Conservation (phyloP, 2,797 vertebrate species). For the Spondyliosoma cantharus region DNA sequence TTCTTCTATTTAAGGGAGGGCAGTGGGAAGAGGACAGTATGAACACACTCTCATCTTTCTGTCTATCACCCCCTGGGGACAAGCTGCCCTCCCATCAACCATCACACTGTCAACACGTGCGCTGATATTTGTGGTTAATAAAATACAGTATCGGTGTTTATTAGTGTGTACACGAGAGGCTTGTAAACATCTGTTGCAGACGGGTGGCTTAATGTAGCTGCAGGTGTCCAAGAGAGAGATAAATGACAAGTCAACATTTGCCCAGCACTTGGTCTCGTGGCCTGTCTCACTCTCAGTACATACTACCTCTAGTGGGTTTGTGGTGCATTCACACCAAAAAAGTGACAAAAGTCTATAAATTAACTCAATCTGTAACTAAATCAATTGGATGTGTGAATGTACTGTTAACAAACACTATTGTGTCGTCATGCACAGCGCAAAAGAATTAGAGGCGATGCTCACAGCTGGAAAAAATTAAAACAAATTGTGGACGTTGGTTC, state of each 20-base stretch:
- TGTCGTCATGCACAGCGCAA: not conserved
- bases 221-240: not conserved
- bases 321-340: not conserved
- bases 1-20: constrained; percentile 21
- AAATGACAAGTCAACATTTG: constrained; percentile 2
- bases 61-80: not conserved
- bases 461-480: constrained; percentile 7
- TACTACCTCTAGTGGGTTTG: not conserved
- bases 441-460: not conserved
- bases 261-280: not conserved
- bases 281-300: constrained; percentile 4
- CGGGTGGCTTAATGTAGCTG: not conserved
- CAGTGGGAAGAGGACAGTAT: not conserved
- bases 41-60: constrained; percentile 10
- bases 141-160: constrained; percentile 13
- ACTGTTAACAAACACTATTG: not conserved
- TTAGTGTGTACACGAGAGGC: constrained; percentile 1
- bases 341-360: not conserved
- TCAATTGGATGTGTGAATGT: not conserved
- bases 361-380: not conserved
- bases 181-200: not conserved
- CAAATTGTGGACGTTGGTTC: not conserved
- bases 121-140: not conserved
- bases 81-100: not conserved
- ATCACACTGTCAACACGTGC: not conserved